Evolutionary conservation across 1,140 invertebrate species (phyloP), one percentile per base, ranked within the genome.

Genomic region (Bombus difficillimus): DNA sequence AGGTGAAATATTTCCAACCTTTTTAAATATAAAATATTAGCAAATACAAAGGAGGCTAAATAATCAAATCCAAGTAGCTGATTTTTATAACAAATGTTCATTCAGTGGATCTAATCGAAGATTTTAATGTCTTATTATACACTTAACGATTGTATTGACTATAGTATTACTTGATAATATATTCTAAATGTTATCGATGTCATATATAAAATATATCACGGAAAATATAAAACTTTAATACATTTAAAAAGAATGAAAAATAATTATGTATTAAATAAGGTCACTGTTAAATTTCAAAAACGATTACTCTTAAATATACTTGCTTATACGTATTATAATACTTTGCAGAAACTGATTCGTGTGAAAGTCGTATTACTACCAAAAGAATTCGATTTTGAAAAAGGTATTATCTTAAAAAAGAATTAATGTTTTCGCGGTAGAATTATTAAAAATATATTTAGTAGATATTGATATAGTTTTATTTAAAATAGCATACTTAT

Each of bases 401-500:
- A 68, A 57, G 62, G 10, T 41, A 68, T 68, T 77, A 41, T 64
- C 4, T 47, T 66, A 41, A 77, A 77, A 69, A 32, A 83, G 18
- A 41, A 41, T 18, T 77, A 83, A 22, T 39, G 53, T 82, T 82
- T 59, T 37, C 68, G 39, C 43, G 13, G 28, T 32, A 68, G 28
- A 86, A 64, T 78, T 86, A 88, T 72, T 73, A 79, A 80, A 85
- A 80, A 86, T 88, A 68, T 78, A 80, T 76, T 57, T 59, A 78
- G 69, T 66, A 64, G 59, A 78, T 76, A 47, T 59, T 81, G 32
- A 69, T 79, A 80, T 80, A 80, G 59, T 88, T 89, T 77, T 81
- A 62, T 88, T 88, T 75, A 78, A 88, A 88, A 53, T 85, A 85
- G 84, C 57, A 66, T 85, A 83, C n/a, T 66, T 86, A 79, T 82